phyloP scores from a whole-genome alignment of 2,888 invertebrate genomes.

The Pomacea canaliculata region DNA sequence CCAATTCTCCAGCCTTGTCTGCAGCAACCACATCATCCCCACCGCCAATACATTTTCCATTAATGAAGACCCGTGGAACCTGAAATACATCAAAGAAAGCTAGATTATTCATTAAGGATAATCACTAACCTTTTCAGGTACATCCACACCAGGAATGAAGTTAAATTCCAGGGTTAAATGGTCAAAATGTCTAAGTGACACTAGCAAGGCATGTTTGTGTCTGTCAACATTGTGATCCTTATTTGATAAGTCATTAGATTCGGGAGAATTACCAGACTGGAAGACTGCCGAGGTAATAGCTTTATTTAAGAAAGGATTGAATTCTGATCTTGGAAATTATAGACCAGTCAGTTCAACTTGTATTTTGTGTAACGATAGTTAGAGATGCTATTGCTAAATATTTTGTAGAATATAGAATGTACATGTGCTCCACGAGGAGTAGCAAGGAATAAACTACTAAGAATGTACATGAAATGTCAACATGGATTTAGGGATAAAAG shows the following conservation, averaged over 20 bases:
- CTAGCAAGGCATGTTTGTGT: background rate
- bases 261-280: no score
- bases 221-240: no score
- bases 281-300: no score
- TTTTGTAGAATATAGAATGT: background rate
- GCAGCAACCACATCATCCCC: constrained; percentile 84
- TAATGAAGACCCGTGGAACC: constrained; percentile 95
- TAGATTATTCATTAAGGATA: background rate
- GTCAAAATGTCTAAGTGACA: background rate
- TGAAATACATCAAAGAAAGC: constrained; percentile 69
- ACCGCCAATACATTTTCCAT: constrained; percentile 91
- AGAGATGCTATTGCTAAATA: background rate
- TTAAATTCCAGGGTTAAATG: background rate
- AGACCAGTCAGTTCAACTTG: no score
- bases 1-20: constrained; percentile 48
- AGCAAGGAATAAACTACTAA: background rate
- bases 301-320: no score
- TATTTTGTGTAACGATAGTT: no score
- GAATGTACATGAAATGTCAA: background rate
- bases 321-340: no score
- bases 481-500: no score
- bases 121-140: background rate
- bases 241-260: no score
- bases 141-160: background rate
- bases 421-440: no score